These are phyloP conservation scores for Odocoileus hemionus DNA, from an alignment of 2,113 vertebrate species.

Conservation along the genomic window DNA sequence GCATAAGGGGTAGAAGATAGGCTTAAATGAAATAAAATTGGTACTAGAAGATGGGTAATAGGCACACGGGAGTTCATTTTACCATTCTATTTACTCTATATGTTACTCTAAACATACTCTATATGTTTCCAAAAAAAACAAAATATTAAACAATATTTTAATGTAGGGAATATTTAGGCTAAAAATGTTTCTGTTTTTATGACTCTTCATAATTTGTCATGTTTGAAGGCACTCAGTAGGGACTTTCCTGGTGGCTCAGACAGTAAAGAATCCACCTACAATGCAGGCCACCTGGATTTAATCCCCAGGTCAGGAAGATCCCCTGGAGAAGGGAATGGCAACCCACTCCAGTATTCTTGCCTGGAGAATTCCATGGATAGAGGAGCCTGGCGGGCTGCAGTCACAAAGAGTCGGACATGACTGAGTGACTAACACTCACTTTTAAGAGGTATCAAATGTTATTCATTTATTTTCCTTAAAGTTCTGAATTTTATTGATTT, in stretches of 20 bases:
- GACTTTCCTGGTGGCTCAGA: neutral
- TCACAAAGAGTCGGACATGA: neutral
- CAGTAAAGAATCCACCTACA: neutral
- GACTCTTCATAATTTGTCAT: neutral
- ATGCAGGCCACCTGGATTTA: neutral
- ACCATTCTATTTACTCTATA: neutral
- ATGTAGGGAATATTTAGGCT: neutral
- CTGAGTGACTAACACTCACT: neutral
- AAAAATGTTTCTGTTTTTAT: neutral
- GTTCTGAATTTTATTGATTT: neutral
- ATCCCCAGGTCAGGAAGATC: neutral
- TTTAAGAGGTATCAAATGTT: neutral
- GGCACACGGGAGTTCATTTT: neutral
- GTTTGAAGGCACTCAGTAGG: neutral
- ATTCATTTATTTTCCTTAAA: slow-evolving; percentile 23
- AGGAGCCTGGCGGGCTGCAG: neutral
- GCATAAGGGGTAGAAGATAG: neutral
- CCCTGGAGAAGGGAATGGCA: neutral
- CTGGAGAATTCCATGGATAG: neutral
- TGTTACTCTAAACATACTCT: too few relatives aligned
- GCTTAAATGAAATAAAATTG: neutral
- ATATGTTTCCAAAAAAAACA: neutral
- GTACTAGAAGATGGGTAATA: neutral
- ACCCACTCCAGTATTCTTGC: neutral
- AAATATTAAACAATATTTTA: neutral